These are phyloP conservation scores for Cliona cf. orientalis DNA, from an alignment of 37 sponge, comb jelly and placozoan genomes.

Conservation along the genomic window DNA sequence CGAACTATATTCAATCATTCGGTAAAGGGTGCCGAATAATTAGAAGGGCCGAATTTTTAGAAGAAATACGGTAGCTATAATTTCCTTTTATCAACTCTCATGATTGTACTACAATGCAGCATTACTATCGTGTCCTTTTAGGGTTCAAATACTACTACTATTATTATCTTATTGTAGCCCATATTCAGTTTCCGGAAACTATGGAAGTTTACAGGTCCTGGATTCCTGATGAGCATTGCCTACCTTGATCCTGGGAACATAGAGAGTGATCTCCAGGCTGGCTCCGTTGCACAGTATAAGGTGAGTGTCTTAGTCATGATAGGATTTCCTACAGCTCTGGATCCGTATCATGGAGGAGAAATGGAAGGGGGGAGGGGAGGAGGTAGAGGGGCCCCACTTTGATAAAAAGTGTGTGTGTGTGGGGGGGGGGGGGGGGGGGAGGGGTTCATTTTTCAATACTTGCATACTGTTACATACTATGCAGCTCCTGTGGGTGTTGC, in stretches of 20 bases:
- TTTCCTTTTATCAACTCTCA: too few relatives aligned
- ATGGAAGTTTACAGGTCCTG: constrained; percentile 96
- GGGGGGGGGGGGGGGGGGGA: neutral
- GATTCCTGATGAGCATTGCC: constrained; percentile 98
- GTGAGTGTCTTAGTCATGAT: constrained; percentile 12
- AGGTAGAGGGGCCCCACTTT: neutral
- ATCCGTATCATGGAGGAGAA: too few relatives aligned
- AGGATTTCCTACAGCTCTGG: too few relatives aligned
- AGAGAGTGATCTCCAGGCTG: constrained; percentile 93
- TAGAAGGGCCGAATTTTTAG: too few relatives aligned
- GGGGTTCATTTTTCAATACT: too few relatives aligned
- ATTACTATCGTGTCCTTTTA: too few relatives aligned
- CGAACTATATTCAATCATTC: too few relatives aligned
- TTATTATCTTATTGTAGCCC: constrained; percentile 31
- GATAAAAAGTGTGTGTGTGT: neutral
- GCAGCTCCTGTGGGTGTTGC: constrained; percentile 91
- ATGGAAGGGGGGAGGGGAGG: too few relatives aligned
- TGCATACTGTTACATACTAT: neutral
- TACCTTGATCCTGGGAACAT: constrained; percentile 98
- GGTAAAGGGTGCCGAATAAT: too few relatives aligned
- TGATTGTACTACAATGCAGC: too few relatives aligned
- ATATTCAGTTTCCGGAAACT: constrained; percentile 89
- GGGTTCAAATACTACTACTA: too few relatives aligned
- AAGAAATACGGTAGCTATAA: too few relatives aligned
- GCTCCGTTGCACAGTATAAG: constrained; percentile 81